Base-by-base conservation (phyloP, 2,797 vertebrate species). In the Pangasius krempfi region DNA sequence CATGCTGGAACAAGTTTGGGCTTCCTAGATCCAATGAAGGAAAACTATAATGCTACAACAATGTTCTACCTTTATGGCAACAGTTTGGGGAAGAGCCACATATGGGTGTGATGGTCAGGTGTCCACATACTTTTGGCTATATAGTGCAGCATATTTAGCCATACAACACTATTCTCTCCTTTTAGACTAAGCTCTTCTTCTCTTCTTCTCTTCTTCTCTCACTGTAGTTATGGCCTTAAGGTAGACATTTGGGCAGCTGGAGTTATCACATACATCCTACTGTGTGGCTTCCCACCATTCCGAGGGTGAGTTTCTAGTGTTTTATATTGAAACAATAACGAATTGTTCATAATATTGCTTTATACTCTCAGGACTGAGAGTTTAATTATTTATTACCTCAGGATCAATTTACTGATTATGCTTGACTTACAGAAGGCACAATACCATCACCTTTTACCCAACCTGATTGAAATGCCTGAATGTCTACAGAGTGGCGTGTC, bases 171-270 rank as follows among this genome's bases (percentile, higher is more conserved):
- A 56, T 84, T 72, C 25, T 72, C 2, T 89, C 3, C 7, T 33
- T 85, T 62, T 68, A 30, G 37, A 47, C 54, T 81, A 40, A 50
- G 54, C 8, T 68, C 16, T 33, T 79, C 56, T 64, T n/a, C n/a
- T n/a, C n/a, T n/a, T n/a, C n/a, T n/a, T n/a, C n/a, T n/a, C n/a
- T n/a, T 54, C 58, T 80, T 81, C 30, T 66, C 86, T 54, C 22
- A 27, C n/a, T 92, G 40, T 86, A 99, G 98, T 90, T 99, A 99
- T 86, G 98, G 98, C 95, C 96, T 99, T 96, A 99, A 99, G 93
- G 98, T 99, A 95, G 98, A 99, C 94, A 99, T 99, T 96, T 99
- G 98, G 98, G 98, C 98, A 84, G 98, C 98, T 64, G 98, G 98
- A 89, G 98, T 99, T 89, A 99, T 99, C 95, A 99, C 98, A 89